phyloP scores from a whole-genome alignment of 2,113 vertebrate species.

The Syngnathus floridae region DNA sequence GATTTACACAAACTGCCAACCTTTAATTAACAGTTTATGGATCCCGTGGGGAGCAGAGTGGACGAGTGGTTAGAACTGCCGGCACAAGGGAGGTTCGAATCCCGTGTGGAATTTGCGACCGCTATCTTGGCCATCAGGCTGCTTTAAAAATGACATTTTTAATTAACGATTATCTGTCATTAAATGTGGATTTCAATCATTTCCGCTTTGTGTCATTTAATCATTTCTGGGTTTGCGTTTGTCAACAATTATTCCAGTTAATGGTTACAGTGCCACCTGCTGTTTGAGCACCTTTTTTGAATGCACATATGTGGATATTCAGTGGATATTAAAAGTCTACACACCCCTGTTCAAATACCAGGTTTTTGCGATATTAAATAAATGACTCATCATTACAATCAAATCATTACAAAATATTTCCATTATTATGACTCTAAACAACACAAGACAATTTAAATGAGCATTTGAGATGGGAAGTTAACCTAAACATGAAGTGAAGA shows the following conservation, averaged over 20 bases:
- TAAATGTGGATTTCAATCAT: background rate
- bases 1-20: constrained; percentile 1
- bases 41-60: background rate
- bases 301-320: background rate
- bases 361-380: background rate
- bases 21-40: constrained; percentile 7
- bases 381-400: too few species aligned
- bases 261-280: background rate
- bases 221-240: background rate
- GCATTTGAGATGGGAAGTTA: background rate
- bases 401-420: background rate
- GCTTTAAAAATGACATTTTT: background rate
- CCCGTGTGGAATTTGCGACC: background rate
- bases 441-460: background rate
- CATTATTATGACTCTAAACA: background rate
- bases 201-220: background rate
- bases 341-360: background rate
- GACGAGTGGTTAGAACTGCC: background rate
- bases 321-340: background rate
- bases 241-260: background rate
- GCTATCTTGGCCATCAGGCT: background rate
- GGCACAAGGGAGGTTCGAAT: background rate
- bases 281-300: background rate
- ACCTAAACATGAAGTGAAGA: background rate
- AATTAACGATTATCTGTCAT: background rate